A percentile compares a stretch with the other conserved stretches of the same genome.
Evolutionary conservation across 2,888 invertebrate genomes (phyloP).

Genomic region (Leptothorax acervorum): DNA sequence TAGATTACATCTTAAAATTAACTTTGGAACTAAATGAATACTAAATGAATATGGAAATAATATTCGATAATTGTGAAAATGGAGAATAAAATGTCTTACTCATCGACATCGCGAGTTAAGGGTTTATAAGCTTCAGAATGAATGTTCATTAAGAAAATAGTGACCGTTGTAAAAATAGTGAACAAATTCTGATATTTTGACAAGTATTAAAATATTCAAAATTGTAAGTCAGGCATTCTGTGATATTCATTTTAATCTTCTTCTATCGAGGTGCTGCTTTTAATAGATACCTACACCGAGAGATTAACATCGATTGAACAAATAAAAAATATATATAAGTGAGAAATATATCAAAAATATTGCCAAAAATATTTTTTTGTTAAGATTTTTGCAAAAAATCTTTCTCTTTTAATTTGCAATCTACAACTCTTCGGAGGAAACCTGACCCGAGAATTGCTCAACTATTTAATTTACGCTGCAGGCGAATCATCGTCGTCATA

Average conservation of each 20-base stretch:
- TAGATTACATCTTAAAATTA: neutral
- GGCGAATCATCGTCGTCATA: neutral
- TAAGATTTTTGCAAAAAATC: neutral
- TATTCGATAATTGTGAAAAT: neutral
- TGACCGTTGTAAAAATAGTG: no score
- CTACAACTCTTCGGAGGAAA: neutral
- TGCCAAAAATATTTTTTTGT: neutral
- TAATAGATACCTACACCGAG: neutral
- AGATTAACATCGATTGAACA: neutral
- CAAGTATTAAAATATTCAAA: slow-evolving; percentile 5
- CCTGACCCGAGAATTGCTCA: neutral
- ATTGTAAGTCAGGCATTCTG: neutral
- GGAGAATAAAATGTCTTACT: neutral
- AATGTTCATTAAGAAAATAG: neutral
- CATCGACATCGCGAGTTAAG: neutral
- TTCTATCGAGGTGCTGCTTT: neutral
- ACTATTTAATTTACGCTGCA: slow-evolving; percentile 1
- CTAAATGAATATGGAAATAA: neutral
- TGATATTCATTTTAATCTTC: neutral
- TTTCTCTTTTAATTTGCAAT: neutral
- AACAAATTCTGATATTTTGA: neutral
- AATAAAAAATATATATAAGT: neutral
- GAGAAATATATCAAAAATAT: neutral
- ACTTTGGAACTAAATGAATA: neutral
- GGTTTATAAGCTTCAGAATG: neutral